phyloP scores from a whole-genome alignment of 2,888 invertebrate species.

The Brachylomia viminalis region DNA sequence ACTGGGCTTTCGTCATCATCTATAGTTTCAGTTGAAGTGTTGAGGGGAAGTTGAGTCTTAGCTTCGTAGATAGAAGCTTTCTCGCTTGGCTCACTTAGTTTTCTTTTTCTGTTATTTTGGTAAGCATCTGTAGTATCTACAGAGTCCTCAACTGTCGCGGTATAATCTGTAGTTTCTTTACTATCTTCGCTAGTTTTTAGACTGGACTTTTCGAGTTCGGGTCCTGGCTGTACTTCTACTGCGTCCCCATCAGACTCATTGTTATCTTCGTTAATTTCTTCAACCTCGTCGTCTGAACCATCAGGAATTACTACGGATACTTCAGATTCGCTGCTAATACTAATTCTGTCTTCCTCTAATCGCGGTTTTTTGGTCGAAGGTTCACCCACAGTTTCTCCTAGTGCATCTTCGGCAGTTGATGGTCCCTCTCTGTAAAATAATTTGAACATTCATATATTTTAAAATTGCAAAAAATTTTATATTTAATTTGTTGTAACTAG shows the following conservation, averaged over 20 bases:
- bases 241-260: slow-evolving; percentile 23
- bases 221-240: slow-evolving; percentile 31
- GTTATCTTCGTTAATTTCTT: slow-evolving; percentile 60
- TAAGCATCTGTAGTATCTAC: slow-evolving; percentile 32
- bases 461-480: not conserved
- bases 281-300: slow-evolving; percentile 71
- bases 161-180: slow-evolving; percentile 4
- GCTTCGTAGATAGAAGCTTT: slow-evolving; percentile 73
- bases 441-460: not conserved
- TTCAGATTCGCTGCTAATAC: slow-evolving; percentile 81
- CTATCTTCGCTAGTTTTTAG: slow-evolving; percentile 8
- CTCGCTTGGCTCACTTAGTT: not conserved
- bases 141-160: slow-evolving; percentile 33
- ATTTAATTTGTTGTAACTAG: not conserved
- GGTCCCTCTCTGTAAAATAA: slow-evolving; percentile 71
- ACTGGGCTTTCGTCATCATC: slow-evolving; percentile 75
- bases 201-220: slow-evolving; percentile 28
- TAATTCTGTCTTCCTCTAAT: slow-evolving; percentile 77
- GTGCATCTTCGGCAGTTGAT: slow-evolving; percentile 64
- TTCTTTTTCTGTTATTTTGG: slow-evolving; percentile 24
- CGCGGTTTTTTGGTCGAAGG: slow-evolving; percentile 78
- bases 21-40: slow-evolving; percentile 71
- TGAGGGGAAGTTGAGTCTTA: slow-evolving; percentile 77
- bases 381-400: slow-evolving; percentile 69
- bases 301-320: slow-evolving; percentile 78